Base-by-base conservation (phyloP, 2,113 vertebrate species). In the Ctenomys sociabilis region DNA sequence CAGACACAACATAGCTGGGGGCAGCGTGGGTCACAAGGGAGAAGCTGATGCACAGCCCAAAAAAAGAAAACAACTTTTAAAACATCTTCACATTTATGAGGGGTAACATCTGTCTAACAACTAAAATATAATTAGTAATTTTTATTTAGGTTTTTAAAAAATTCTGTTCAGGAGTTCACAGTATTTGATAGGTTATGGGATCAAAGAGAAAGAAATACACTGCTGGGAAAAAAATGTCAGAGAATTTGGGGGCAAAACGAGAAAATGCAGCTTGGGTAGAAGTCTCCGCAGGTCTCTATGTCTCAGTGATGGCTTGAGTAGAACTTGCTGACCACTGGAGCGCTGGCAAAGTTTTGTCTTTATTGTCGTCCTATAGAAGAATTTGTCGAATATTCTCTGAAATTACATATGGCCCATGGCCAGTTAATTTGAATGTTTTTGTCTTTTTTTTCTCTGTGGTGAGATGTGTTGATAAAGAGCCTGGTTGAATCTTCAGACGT, bases 131-230 rank as follows among this genome's bases (percentile, higher is more conserved):
- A 61, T 45, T 72, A 16, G 26, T 68, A 24, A 43, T 35, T 80
- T 61, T 37, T 82, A 24, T 26, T 90, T 90, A 80, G 4, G 43
- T 75, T 85, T 95, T 88, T 57, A 2, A 64, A 94, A 93, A 93
- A 95, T 83, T 84, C 24, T 22, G 6, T 64, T 52, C 37, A 6
- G 8, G 49, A 52, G 28, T 5, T 89, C 12, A 54, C 19, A 70
- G 63, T 10, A 63, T 49, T 85, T n/a, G 6, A 85, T 37, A 24
- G 7, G n/a, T 82, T 80, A 40, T 40, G 7, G 12, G n/a, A 83
- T 59, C 5, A 73, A 14, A 93, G 61, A 84, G 6, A 35, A 9
- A 68, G 8, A 91, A 43, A 81, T 57, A 1, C 12, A 52, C 7
- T 52, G 7, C 54, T 64, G 3, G 37, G 19, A 59, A 73, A 66